Conservation (phyloP, 2,888 invertebrate genomes). For the Acleris cristana region DNA sequence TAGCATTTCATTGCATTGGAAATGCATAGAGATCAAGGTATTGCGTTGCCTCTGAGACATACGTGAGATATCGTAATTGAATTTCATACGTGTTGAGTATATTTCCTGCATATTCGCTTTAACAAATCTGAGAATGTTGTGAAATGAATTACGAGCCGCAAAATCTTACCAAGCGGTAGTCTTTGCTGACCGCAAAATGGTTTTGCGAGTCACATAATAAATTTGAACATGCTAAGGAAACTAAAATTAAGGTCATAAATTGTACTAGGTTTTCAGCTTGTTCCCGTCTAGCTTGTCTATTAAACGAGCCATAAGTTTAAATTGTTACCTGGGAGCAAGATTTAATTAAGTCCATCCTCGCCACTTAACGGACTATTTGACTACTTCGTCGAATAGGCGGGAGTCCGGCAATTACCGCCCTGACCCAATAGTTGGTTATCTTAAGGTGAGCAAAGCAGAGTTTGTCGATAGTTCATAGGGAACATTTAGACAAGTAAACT, state of each 20-base stretch:
- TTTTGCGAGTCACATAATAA: constrained; percentile 26
- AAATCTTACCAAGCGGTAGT: not conserved
- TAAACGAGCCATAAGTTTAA: constrained; percentile 31
- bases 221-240: constrained; percentile 25
- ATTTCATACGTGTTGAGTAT: constrained; percentile 4
- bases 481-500: not conserved
- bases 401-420: constrained; percentile 22
- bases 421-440: constrained; percentile 29
- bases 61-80: constrained; percentile 23
- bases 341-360: constrained; percentile 33
- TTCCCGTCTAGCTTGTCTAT: constrained; percentile 24
- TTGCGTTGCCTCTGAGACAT: constrained; percentile 28
- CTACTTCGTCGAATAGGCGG: constrained; percentile 14
- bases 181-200: constrained; percentile 21
- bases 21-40: constrained; percentile 32
- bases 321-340: constrained; percentile 20
- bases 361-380: constrained; percentile 26
- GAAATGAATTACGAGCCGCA: not conserved
- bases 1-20: constrained; percentile 32
- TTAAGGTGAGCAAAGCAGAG: constrained; percentile 31
- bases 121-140: not conserved
- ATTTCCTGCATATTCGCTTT: not conserved
- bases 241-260: constrained; percentile 28
- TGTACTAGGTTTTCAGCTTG: constrained; percentile 26
- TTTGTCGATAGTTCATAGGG: constrained; percentile 15